A percentile compares a stretch with the other conserved stretches of the same genome.
Conservation (phyloP, 2,797 vertebrate species). For the Girardinus metallicus region DNA sequence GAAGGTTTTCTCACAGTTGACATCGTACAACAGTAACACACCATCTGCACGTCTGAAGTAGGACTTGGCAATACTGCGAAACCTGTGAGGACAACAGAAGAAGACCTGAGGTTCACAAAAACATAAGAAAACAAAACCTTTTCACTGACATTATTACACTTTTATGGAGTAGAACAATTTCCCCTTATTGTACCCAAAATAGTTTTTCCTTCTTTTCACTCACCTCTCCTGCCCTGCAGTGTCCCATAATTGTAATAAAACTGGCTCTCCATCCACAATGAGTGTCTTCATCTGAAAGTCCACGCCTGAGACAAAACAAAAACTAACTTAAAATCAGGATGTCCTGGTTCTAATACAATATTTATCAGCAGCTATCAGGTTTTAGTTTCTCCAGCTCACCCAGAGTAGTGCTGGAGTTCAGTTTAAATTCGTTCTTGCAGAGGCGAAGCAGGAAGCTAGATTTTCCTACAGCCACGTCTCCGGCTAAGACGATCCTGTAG, state of each 20-base stretch:
- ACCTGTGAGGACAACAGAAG: constrained; percentile 74
- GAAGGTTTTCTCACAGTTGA: constrained; percentile 93
- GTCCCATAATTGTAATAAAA: constrained; percentile 93
- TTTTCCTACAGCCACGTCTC: constrained; percentile 95
- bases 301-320: constrained; percentile 81
- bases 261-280: constrained; percentile 91
- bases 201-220: not conserved
- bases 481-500: constrained; percentile 93
- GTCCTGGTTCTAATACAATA: not conserved
- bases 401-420: constrained; percentile 88
- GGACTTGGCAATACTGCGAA: constrained; percentile 97
- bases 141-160: not conserved
- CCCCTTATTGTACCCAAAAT: not conserved
- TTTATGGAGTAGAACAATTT: not conserved
- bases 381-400: constrained; percentile 76
- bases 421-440: constrained; percentile 96
- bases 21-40: constrained; percentile 92
- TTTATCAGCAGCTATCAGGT: not conserved
- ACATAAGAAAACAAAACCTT: not conserved
- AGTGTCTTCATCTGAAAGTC: constrained; percentile 98
- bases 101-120: not conserved
- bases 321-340: not conserved
- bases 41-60: constrained; percentile 96
- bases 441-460: constrained; percentile 95
- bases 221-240: constrained; percentile 95